Conservation (phyloP, 2,113 vertebrate genomes). For the Bos javanicus region DNA sequence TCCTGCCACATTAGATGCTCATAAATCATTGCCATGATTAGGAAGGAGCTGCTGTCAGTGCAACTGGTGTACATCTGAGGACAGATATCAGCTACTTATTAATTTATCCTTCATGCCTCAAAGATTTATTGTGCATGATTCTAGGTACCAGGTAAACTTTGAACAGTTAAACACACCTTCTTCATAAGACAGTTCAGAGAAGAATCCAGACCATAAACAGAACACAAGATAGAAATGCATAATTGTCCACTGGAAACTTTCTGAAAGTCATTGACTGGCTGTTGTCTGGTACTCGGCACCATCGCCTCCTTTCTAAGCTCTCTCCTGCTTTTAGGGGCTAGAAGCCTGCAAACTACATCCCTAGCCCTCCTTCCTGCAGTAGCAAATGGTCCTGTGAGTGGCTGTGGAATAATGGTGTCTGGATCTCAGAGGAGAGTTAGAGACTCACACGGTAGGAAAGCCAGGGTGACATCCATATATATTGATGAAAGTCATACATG, state of each 20-base stretch:
- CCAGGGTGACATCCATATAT: rapidly evolving
- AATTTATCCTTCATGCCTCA: background rate
- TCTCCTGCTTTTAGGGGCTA: background rate
- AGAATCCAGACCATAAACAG: background rate
- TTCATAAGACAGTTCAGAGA: background rate
- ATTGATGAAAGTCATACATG: rapidly evolving
- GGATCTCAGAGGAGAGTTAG: background rate
- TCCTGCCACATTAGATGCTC: rapidly evolving
- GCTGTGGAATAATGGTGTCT: rapidly evolving
- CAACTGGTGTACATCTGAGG: too few species aligned
- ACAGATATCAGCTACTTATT: background rate
- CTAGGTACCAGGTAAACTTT: background rate
- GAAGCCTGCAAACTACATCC: background rate
- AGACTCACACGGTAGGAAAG: background rate
- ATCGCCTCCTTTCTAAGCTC: background rate
- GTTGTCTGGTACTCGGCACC: rapidly evolving
- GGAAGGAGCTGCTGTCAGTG: background rate
- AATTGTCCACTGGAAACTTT: background rate
- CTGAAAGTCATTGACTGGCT: background rate
- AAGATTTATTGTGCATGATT: too few species aligned
- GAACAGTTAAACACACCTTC: background rate
- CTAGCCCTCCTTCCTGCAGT: too few species aligned
- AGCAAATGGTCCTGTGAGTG: background rate
- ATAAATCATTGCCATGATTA: too few species aligned
- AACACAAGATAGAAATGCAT: rapidly evolving